phyloP scores from a whole-genome alignment of 2,113 vertebrate genomes.

The Melanerpes aurifrons region DNA sequence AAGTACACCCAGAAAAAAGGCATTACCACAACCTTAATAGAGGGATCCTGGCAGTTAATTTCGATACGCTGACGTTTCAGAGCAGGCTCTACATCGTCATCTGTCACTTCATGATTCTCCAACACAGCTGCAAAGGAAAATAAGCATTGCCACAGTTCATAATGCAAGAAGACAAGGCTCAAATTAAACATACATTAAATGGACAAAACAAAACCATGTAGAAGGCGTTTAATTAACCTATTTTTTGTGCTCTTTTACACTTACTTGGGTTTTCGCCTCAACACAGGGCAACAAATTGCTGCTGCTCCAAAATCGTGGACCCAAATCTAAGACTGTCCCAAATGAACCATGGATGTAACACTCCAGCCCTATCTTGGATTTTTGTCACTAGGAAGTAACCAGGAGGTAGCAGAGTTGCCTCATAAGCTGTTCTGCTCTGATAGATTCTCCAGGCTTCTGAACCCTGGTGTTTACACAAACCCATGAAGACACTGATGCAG shows the following conservation, averaged over 20 bases:
- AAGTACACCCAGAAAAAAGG: not conserved
- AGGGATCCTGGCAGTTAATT: constrained; percentile 88
- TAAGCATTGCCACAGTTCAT: not conserved
- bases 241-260: not conserved
- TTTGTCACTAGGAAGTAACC: not conserved
- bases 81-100: constrained; percentile 85
- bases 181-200: not conserved
- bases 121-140: constrained; percentile 80
- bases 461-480: not conserved
- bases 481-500: not conserved
- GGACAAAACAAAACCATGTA: not conserved
- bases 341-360: not conserved
- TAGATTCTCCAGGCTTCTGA: not conserved
- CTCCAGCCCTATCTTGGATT: not conserved
- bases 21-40: constrained; percentile 85
- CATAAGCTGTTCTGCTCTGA: not conserved
- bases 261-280: not conserved
- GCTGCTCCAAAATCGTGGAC: not conserved
- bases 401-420: not conserved
- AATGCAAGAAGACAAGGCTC: not conserved
- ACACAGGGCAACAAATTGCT: not conserved
- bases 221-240: not conserved
- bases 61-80: constrained; percentile 90
- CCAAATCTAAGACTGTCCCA: not conserved
- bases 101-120: constrained; percentile 88